Evolutionary conservation across 2,888 invertebrate genomes (phyloP).

Genomic region (Ochlodes sylvanus): DNA sequence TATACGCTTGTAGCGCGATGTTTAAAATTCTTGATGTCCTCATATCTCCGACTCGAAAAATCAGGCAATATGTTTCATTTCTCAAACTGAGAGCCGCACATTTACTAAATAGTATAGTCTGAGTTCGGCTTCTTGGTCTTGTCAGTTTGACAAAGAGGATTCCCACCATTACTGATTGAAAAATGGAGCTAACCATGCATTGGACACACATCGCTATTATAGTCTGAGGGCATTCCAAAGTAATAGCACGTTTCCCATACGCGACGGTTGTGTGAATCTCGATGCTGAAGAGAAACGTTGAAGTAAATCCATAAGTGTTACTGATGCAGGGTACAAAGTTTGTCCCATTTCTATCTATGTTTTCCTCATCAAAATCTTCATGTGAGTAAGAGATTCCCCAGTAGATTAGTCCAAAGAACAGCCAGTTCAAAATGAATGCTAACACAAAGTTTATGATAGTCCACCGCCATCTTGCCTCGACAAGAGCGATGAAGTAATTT

Average conservation of each 20-base stretch:
- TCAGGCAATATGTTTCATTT: conserved; percentile 93
- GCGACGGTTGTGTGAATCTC: conserved; percentile 98
- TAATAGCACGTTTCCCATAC: conserved; percentile 93
- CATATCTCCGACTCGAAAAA: conserved; percentile 98
- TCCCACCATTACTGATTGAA: conserved; percentile 92
- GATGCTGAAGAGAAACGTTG: conserved; percentile 97
- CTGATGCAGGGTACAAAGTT: conserved; percentile 94
- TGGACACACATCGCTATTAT: conserved; percentile 98
- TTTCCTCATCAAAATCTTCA: conserved; percentile 91
- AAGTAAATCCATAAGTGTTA: conserved; percentile 94
- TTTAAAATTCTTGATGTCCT: conserved; percentile 97
- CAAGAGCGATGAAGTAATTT: conserved; percentile 92
- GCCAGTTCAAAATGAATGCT: conserved; percentile 94
- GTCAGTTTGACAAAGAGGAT: conserved; percentile 98
- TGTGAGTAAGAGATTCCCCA: conserved; percentile 95
- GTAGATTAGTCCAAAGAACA: conserved; percentile 95
- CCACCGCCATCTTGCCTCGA: conserved; percentile 97
- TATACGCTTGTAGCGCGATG: conserved; percentile 93
- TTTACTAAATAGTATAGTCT: conserved; percentile 96
- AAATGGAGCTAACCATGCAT: conserved; percentile 96
- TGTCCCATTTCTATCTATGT: conserved; percentile 81
- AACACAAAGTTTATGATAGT: conserved; percentile 93
- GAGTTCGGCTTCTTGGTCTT: conserved; percentile 96
- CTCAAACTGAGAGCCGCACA: conserved; percentile 94
- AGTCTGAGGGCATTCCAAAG: conserved; percentile 96